A percentile compares a stretch with the other conserved stretches of the same genome.
These are phyloP conservation scores for Tetraneura akinire DNA, from an alignment of 1,140 invertebrate genomes.

Conservation along the genomic window DNA sequence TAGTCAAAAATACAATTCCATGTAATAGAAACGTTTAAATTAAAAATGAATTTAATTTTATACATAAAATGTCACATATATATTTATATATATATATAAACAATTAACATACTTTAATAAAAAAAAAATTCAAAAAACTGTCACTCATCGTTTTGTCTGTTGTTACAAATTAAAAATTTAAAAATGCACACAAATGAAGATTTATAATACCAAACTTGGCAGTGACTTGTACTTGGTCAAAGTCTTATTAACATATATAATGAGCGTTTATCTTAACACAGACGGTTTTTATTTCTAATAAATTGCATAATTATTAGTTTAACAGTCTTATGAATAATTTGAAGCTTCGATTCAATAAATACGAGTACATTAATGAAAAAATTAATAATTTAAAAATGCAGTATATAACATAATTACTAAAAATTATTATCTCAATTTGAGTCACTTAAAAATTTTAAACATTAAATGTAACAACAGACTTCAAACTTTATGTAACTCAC, in stretches of 20 bases:
- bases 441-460: constrained; percentile 1
- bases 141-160: not conserved
- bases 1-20: not conserved
- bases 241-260: constrained; percentile 27
- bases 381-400: not conserved
- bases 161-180: constrained; percentile 1
- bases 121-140: not conserved
- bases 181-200: constrained; percentile 14
- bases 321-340: constrained; percentile 31
- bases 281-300: not conserved
- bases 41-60: constrained; percentile 11
- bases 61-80: not conserved
- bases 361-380: not conserved
- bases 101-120: not conserved
- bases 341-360: no score
- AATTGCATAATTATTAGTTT: not conserved
- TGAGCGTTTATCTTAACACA: constrained; percentile 21
- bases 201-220: constrained; percentile 17
- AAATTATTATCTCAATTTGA: not conserved
- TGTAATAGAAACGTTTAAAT: not conserved
- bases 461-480: not conserved
- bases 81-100: not conserved
- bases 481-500: not conserved
- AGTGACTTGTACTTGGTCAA: constrained; percentile 36
- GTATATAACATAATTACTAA: no score